These are phyloP conservation scores for Sebastes umbrosus DNA, from an alignment of 2,797 vertebrate genomes.

Conservation along the genomic window DNA sequence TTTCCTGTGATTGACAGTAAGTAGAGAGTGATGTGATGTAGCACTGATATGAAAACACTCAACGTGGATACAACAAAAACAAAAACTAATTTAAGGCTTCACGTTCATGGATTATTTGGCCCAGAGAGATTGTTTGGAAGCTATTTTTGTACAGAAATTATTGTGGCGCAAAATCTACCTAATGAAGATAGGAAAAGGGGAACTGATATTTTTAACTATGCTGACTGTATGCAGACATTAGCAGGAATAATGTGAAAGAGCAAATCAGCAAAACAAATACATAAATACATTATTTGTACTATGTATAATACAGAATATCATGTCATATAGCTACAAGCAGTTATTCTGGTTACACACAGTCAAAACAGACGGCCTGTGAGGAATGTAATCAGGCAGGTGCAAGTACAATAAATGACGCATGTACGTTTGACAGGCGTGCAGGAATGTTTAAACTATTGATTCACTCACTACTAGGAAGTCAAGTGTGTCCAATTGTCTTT, in stretches of 20 bases:
- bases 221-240: not conserved
- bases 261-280: not conserved
- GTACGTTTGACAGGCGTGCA: constrained; percentile 11
- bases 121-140: not conserved
- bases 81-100: not conserved
- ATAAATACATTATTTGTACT: not conserved
- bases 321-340: not conserved
- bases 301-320: not conserved
- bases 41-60: not conserved
- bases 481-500: not conserved
- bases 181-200: not conserved
- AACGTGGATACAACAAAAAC: not conserved
- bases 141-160: not conserved
- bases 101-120: not conserved
- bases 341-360: not conserved
- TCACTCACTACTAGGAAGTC: not conserved
- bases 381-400: constrained; percentile 58
- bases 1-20: constrained; percentile 6
- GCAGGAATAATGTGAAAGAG: not conserved
- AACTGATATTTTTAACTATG: not conserved
- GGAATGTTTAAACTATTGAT: constrained; percentile 45
- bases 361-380: constrained; percentile 11
- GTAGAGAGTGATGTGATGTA: not conserved
- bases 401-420: constrained; percentile 34
- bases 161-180: not conserved